These are phyloP conservation scores for Bombus confusus DNA, from an alignment of 1,140 invertebrate genomes.

Conservation along the genomic window DNA sequence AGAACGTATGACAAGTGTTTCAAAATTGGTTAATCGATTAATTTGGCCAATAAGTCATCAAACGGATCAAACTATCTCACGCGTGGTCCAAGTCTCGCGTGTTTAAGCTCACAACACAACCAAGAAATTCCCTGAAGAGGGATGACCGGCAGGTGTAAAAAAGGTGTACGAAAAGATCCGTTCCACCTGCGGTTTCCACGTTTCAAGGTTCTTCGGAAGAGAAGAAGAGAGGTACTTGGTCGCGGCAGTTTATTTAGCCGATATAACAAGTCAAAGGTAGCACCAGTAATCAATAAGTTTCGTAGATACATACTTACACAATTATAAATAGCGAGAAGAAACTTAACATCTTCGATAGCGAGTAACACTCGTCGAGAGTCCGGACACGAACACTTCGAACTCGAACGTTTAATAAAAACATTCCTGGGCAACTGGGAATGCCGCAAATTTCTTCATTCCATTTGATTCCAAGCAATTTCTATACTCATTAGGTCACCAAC, in stretches of 20 bases:
- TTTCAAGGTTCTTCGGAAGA: slow-evolving; percentile 33
- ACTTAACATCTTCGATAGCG: slow-evolving; percentile 1
- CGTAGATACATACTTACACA: slow-evolving; percentile 37
- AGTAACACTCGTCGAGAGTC: slow-evolving; percentile 18
- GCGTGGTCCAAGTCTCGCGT: neutral
- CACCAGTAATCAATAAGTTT: slow-evolving; percentile 21
- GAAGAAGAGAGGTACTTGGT: neutral
- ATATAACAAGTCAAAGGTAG: slow-evolving; percentile 51
- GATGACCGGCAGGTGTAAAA: slow-evolving; percentile 46
- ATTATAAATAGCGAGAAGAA: slow-evolving; percentile 12
- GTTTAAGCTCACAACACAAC: neutral
- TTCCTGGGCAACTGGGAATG: slow-evolving; percentile 49
- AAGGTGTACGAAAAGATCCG: slow-evolving; percentile 21
- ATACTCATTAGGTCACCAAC: slow-evolving; percentile 25
- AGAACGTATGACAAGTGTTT: neutral
- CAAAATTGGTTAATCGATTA: neutral
- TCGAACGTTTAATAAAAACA: slow-evolving; percentile 52
- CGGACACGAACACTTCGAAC: slow-evolving; percentile 30
- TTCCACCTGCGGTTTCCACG: slow-evolving; percentile 52
- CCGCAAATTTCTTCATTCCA: slow-evolving; percentile 44
- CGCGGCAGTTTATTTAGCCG: slow-evolving; percentile 23
- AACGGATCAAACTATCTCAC: neutral
- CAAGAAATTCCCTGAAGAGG: slow-evolving; percentile 47
- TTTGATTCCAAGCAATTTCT: slow-evolving; percentile 18
- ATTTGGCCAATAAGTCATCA: neutral